Evolutionary conservation across 2,888 invertebrate species (phyloP).

Genomic region (Clitarchus hookeri): DNA sequence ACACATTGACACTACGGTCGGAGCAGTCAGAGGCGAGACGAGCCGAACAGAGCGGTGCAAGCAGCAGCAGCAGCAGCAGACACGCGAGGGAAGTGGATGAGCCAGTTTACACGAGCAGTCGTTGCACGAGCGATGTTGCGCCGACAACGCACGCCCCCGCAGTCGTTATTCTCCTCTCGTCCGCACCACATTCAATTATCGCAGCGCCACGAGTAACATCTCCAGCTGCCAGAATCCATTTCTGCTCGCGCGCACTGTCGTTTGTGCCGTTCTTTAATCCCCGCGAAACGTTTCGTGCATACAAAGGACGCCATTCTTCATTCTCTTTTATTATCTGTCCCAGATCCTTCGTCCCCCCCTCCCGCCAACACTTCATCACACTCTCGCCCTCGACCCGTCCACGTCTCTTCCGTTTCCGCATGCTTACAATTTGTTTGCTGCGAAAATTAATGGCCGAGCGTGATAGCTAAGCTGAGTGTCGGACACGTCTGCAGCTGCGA

Average conservation of each 20-base stretch:
- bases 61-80: no score
- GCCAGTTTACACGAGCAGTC: no score
- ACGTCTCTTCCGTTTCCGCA: not conserved
- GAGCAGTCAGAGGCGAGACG: no score
- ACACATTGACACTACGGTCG: no score
- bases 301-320: conserved; percentile 8
- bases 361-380: not conserved
- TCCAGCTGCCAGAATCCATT: not conserved
- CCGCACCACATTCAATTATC: not conserved
- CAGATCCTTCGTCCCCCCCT: not conserved
- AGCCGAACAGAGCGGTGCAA: no score
- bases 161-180: not conserved
- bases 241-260: not conserved
- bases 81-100: no score
- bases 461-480: no score
- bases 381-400: not conserved
- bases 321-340: not conserved
- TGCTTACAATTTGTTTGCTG: not conserved
- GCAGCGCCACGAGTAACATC: not conserved
- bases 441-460: not conserved
- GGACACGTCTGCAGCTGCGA: not conserved
- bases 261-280: not conserved
- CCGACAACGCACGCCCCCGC: no score
- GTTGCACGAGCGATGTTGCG: no score
- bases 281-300: not conserved